A percentile compares a stretch with the other conserved stretches of the same genome.
phyloP scores from a whole-genome alignment of 2,888 invertebrate species.

The Agrilus cyanescens region DNA sequence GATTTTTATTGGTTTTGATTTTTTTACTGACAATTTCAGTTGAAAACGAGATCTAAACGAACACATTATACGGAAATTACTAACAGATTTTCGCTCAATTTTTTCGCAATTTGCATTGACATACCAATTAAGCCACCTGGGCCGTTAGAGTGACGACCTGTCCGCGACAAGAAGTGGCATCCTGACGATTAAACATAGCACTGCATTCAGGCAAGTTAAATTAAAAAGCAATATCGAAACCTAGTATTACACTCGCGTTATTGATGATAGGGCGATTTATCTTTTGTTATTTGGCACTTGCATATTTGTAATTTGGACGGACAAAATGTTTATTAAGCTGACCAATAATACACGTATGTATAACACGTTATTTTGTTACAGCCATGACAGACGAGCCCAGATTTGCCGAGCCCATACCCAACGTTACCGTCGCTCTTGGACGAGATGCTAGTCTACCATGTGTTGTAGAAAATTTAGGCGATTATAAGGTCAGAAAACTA shows the following conservation, averaged over 20 bases:
- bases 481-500: slow-evolving; percentile 58
- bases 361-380: slow-evolving; percentile 36
- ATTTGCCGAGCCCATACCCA: slow-evolving; percentile 83
- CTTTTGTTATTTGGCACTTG: slow-evolving; percentile 2
- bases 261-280: background rate
- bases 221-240: too few species aligned
- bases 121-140: too few species aligned
- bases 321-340: slow-evolving; percentile 3
- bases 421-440: slow-evolving; percentile 82
- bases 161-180: too few species aligned
- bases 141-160: too few species aligned
- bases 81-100: too few species aligned
- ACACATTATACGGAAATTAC: too few species aligned
- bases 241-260: too few species aligned
- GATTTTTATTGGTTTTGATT: too few species aligned
- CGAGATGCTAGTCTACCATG: slow-evolving; percentile 82
- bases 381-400: slow-evolving; percentile 78
- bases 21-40: too few species aligned
- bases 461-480: slow-evolving; percentile 80
- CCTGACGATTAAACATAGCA: slow-evolving; percentile 1
- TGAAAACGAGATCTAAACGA: too few species aligned
- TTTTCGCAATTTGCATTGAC: too few species aligned
- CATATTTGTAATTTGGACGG: background rate
- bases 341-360: slow-evolving; percentile 2
- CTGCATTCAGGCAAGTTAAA: too few species aligned